Conservation (phyloP, 2,797 vertebrate species). For the Menidia menidia region DNA sequence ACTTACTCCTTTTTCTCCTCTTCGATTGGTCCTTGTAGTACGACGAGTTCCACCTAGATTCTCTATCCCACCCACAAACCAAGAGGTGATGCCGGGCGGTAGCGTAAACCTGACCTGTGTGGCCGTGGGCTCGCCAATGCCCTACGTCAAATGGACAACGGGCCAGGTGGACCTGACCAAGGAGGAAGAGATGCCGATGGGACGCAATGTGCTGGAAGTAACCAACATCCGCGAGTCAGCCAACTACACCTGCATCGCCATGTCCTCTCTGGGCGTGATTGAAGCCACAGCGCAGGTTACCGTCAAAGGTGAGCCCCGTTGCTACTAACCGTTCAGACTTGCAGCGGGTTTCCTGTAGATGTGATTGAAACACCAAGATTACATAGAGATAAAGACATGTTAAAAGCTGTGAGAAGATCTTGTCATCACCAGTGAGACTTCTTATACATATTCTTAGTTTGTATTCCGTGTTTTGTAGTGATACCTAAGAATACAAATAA, state of each 20-base stretch:
- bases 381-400: neutral
- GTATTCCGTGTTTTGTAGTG: slow-evolving; percentile 4
- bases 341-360: neutral
- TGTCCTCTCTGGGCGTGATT: slow-evolving; percentile 95
- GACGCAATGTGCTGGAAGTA: slow-evolving; percentile 94
- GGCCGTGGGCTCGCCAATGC: slow-evolving; percentile 96
- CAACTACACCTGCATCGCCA: slow-evolving; percentile 97
- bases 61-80: slow-evolving; percentile 94
- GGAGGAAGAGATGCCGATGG: slow-evolving; percentile 95
- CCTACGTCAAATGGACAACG: slow-evolving; percentile 96
- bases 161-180: slow-evolving; percentile 90
- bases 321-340: neutral
- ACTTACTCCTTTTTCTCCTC: slow-evolving; percentile 18
- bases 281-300: slow-evolving; percentile 95
- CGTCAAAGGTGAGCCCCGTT: slow-evolving; percentile 89
- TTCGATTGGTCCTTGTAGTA: slow-evolving; percentile 78
- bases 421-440: neutral
- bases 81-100: slow-evolving; percentile 97
- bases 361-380: neutral
- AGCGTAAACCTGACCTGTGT: slow-evolving; percentile 97
- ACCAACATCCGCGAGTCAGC: slow-evolving; percentile 92
- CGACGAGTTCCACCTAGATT: slow-evolving; percentile 94
- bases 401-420: slow-evolving; percentile 4
- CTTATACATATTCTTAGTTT: neutral
- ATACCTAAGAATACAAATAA: slow-evolving; percentile 29